Conservation (phyloP, 2,797 vertebrate species). For the Alca torda region DNA sequence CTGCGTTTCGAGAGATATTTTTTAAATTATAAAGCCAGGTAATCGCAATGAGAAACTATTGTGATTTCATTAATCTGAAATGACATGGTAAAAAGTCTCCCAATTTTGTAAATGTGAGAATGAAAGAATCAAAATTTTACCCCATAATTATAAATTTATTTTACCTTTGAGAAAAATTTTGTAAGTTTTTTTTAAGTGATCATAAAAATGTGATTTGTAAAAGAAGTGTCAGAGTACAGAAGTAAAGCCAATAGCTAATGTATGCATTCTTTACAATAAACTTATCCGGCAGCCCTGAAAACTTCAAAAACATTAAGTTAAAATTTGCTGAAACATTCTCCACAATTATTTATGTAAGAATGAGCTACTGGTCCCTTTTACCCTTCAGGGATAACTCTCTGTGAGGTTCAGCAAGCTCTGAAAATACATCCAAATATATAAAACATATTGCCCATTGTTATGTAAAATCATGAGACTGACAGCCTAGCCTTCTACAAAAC, state of each 20-base stretch:
- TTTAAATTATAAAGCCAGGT: background rate
- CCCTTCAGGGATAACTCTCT: background rate
- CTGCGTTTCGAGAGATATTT: background rate
- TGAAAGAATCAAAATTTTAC: background rate
- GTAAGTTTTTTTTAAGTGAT: background rate
- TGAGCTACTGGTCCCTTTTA: background rate
- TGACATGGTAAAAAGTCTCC: background rate
- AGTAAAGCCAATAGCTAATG: background rate
- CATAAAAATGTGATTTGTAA: background rate
- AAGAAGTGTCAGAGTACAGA: background rate
- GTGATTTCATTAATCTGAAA: background rate
- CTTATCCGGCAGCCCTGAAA: background rate
- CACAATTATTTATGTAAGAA: background rate
- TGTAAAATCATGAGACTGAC: background rate
- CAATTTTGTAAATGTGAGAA: background rate
- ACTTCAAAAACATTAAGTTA: background rate
- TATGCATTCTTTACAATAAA: background rate
- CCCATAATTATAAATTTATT: background rate
- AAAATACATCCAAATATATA: background rate
- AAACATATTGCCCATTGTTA: background rate
- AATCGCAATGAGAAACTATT: background rate
- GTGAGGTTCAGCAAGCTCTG: background rate
- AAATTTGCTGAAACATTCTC: background rate
- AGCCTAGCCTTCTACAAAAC: background rate
- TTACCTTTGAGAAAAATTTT: background rate